Base-by-base conservation (phyloP, 2,888 invertebrate species). In the Lumbricus terrestris region DNA sequence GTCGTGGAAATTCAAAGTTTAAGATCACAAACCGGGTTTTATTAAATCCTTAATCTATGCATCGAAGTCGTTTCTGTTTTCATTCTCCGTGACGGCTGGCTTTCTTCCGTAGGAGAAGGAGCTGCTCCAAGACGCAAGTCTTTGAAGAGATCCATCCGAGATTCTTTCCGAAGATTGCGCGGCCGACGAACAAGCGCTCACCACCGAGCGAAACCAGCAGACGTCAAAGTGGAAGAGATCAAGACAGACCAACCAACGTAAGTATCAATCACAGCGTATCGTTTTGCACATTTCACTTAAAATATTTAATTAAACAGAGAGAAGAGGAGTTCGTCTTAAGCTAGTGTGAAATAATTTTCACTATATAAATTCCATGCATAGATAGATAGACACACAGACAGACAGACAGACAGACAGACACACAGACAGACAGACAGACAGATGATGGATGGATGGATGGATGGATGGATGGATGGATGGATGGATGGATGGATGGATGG, bases 131-230 rank as follows among this genome's bases (percentile, higher is more conserved):
- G 98, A 90, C 96, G 98, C 92, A 99, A 99, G 95, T 98, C 98
- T 0, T 98, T 99, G 95, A 99, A 99, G 95, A 99, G 99, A 95
- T 99, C 99, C 0, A 95, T 99, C 89, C 96, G 99, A 91, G 99
- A 99, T 95, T 99, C 99, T 6, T 99, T 99, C 95, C 96, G 99
- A 90, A 96, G 99, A 92, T 96, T 99, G 89, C 96, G 99, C 89
- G 97, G 97, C 95, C 97, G 98, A 37, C 96, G 98, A 92, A 11
- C 85, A 1, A 13, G 35, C 6, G 6, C 5, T 2, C 85, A 85
- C 23, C 85, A 85, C 85, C 34, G 37, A 29, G 85, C 85, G 16
- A 37, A 85, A 85, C 35, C 85, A 37, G 85, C n/a, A 6, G 85
- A 85, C 5, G 35, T 85, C 34, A 85, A 85, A 85, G 85, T 85